These are phyloP conservation scores for Thunnus albacares DNA, from an alignment of 2,797 vertebrate species.

Conservation along the genomic window DNA sequence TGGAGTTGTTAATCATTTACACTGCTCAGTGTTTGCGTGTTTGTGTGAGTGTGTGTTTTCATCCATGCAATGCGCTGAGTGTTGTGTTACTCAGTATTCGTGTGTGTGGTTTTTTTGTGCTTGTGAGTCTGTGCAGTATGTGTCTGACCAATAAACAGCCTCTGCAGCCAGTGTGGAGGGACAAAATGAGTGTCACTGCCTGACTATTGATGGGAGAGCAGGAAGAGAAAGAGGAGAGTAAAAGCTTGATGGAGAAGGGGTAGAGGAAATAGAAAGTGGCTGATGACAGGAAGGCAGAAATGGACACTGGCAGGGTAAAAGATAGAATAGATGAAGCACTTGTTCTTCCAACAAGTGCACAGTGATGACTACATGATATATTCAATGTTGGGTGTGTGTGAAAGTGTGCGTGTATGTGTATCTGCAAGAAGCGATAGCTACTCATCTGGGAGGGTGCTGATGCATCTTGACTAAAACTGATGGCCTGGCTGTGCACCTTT, in stretches of 20 bases:
- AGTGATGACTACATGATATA: constrained; percentile 8
- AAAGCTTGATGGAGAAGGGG: constrained; percentile 5
- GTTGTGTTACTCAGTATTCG: constrained; percentile 23
- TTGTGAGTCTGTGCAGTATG: constrained; percentile 22
- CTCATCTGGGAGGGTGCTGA: constrained; percentile 31
- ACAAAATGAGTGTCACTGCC: constrained; percentile 42
- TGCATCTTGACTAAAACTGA: constrained; percentile 35
- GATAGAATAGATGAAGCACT: constrained; percentile 32
- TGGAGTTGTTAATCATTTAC: constrained; percentile 64
- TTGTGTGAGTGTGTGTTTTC: constrained; percentile 42
- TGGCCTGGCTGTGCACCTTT: constrained; percentile 18
- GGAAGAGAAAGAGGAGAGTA: constrained; percentile 20
- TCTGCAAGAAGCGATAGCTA: constrained; percentile 14
- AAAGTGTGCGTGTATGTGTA: constrained; percentile 11
- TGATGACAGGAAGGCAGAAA: constrained; percentile 27
- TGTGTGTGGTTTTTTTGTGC: constrained; percentile 17
- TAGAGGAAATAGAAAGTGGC: constrained; percentile 21
- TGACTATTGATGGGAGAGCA: constrained; percentile 40
- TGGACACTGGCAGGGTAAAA: constrained; percentile 28
- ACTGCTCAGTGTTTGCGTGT: constrained; percentile 41
- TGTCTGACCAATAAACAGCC: constrained; percentile 38
- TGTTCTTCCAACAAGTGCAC: constrained; percentile 27
- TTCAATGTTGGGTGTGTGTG: constrained; percentile 19
- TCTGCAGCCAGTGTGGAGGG: constrained; percentile 43
- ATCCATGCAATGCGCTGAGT: constrained; percentile 6